Evolutionary conservation across 1,140 invertebrate species (phyloP), one percentile per base, ranked within the genome.

Genomic region (Macrosteles quadrilineatus): DNA sequence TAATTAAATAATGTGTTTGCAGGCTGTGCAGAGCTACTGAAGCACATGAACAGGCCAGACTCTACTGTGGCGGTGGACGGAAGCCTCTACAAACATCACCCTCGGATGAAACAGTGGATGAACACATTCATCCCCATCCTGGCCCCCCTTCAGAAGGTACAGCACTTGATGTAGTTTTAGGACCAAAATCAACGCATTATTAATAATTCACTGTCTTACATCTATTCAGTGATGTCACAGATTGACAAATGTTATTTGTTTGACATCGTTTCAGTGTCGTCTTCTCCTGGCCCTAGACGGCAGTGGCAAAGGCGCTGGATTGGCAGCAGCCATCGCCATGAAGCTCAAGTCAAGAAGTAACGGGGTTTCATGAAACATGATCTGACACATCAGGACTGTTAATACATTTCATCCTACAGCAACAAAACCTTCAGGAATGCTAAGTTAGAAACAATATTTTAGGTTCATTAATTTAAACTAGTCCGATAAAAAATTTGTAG

Each of bases 11-110:
- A 2, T 50, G 6, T 47, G 2, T 36, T 75, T 78, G 30, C 71
- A 92, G 91, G 91, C 78, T 83, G 93, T 47, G 86, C 91, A 43
- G 83, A 84, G 29, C 75, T 95, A 19, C 76, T 96, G 64, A 87
- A 90, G 73, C 81, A 88, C 74, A 92, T 95, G 83, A 80, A 88
- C 68, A 85, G 87, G 25, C 80, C 86, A 64, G 78, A 84, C 72
- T 85, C 87, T 14, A 90, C 89, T 0, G 88, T 96, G 68, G 94
- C 91, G 3, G 88, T 96, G 47, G 94, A 96, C 81, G 94, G 94
- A 4, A 95, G 93, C 21, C 84, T 96, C 6, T 96, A 89, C 80
- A 88, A 93, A 77, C 88, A 90, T 75, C 94, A 96, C 83, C 94
- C 94, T 47, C 86, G 91, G 75, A 88, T 95, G 74, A 82, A 88